phyloP scores from a whole-genome alignment of 2,113 vertebrate genomes.

The Alosa alosa region DNA sequence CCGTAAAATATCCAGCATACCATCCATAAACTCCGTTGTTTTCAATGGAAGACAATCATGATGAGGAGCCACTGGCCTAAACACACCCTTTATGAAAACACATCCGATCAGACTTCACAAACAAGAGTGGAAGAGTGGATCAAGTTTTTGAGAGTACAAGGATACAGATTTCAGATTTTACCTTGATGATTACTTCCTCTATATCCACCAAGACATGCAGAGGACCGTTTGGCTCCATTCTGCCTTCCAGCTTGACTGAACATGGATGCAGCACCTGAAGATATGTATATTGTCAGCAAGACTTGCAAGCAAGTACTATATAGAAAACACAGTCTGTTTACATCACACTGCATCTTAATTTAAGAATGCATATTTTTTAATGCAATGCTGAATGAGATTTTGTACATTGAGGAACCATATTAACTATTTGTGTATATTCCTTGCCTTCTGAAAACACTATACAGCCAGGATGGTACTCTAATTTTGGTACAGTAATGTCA shows the following conservation, averaged over 20 bases:
- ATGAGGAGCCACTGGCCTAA: too few species aligned
- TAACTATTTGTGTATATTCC: too few species aligned
- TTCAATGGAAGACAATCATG: too few species aligned
- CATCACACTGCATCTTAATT: background rate
- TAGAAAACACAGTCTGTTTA: background rate
- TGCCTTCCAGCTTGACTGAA: conserved; percentile 82
- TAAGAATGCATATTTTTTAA: background rate
- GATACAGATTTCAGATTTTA: conserved; percentile 49
- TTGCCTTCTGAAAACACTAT: background rate
- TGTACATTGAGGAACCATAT: background rate
- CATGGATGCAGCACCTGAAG: conserved; percentile 85
- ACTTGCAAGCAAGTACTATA: too few species aligned
- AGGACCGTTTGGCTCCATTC: conserved; percentile 64
- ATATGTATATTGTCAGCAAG: background rate
- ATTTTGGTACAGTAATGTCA: too few species aligned
- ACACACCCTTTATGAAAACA: too few species aligned
- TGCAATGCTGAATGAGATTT: too few species aligned
- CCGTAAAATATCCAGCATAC: too few species aligned
- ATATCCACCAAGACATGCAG: conserved; percentile 76
- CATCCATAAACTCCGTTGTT: too few species aligned
- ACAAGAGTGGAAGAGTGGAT: too few species aligned
- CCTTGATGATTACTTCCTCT: conserved; percentile 88
- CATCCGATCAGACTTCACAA: too few species aligned
- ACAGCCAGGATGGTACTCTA: background rate
- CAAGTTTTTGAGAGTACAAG: background rate